A percentile compares a stretch with the other conserved stretches of the same genome.
phyloP scores from a whole-genome alignment of 2,797 vertebrate genomes.

The Gymnocypris eckloni region DNA sequence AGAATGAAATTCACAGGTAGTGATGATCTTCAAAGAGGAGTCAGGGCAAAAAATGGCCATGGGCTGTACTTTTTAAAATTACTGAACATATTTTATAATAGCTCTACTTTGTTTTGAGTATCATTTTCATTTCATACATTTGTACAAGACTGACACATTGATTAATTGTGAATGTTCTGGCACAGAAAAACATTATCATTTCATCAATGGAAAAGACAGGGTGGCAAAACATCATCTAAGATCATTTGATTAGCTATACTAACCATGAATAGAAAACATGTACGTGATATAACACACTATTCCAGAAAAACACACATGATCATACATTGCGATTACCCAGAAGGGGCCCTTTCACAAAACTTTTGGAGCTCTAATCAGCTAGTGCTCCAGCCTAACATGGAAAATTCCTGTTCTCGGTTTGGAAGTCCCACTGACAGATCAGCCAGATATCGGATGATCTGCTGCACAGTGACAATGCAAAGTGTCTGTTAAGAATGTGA shows the following conservation, averaged over 20 bases:
- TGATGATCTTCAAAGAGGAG: constrained; percentile 38
- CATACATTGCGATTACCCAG: not conserved
- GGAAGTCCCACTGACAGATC: constrained; percentile 42
- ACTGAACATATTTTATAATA: constrained; percentile 44
- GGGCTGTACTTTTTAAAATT: constrained; percentile 35
- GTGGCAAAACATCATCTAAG: constrained; percentile 8
- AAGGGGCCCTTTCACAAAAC: constrained; percentile 14
- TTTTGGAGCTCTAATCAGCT: not conserved
- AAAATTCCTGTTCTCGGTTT: constrained; percentile 53
- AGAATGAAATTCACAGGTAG: not conserved
- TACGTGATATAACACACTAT: not conserved
- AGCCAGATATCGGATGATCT: constrained; percentile 48
- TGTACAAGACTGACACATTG: constrained; percentile 31
- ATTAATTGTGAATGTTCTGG: constrained; percentile 16
- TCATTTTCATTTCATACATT: constrained; percentile 33
- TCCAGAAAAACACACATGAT: not conserved
- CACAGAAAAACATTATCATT: constrained; percentile 4
- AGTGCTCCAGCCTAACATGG: constrained; percentile 19
- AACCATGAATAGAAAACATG: constrained; percentile 1
- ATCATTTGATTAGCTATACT: not conserved
- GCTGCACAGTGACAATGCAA: constrained; percentile 58
- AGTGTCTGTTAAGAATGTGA: constrained; percentile 56
- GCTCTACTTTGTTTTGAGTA: constrained; percentile 30
- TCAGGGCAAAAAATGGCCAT: constrained; percentile 32
- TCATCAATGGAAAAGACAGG: not conserved